These are phyloP conservation scores for Melanerpes formicivorus DNA, from an alignment of 2,113 vertebrate species.

Conservation along the genomic window DNA sequence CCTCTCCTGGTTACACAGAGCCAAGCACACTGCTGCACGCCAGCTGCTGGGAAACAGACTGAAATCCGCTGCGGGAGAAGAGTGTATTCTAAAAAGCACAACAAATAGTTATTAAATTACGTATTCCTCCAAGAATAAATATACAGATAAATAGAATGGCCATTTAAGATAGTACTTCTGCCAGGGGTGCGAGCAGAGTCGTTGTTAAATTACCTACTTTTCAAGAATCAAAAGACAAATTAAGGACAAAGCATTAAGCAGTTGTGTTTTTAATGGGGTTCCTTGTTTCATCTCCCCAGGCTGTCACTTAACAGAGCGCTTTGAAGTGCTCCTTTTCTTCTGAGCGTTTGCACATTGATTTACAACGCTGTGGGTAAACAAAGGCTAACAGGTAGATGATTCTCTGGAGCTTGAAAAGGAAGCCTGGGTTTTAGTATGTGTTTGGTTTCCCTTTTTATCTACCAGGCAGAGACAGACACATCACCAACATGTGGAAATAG, in stretches of 20 bases:
- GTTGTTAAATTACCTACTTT: background rate
- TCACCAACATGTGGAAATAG: background rate
- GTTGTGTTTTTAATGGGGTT: background rate
- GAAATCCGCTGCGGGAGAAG: background rate
- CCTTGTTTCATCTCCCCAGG: slow-evolving; percentile 9
- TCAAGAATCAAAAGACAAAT: slow-evolving; percentile 28
- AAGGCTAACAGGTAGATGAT: background rate
- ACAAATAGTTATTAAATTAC: background rate
- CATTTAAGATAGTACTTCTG: background rate
- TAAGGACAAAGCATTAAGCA: background rate
- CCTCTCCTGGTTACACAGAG: slow-evolving; percentile 43
- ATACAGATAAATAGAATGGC: background rate
- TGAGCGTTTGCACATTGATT: background rate
- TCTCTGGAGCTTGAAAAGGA: background rate
- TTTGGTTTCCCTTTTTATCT: background rate
- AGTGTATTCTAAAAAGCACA: background rate
- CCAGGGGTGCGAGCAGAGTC: background rate
- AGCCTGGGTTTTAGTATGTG: background rate
- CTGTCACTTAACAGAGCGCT: background rate
- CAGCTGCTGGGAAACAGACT: background rate
- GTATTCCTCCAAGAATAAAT: background rate
- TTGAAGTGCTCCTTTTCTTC: slow-evolving; percentile 16
- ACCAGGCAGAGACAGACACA: background rate
- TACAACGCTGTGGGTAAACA: background rate
- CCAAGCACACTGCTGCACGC: accelerated